Evolutionary conservation across 2,113 vertebrate genomes (phyloP), one percentile per base, ranked within the genome.

Genomic region (Paramisgurnus dabryanus): DNA sequence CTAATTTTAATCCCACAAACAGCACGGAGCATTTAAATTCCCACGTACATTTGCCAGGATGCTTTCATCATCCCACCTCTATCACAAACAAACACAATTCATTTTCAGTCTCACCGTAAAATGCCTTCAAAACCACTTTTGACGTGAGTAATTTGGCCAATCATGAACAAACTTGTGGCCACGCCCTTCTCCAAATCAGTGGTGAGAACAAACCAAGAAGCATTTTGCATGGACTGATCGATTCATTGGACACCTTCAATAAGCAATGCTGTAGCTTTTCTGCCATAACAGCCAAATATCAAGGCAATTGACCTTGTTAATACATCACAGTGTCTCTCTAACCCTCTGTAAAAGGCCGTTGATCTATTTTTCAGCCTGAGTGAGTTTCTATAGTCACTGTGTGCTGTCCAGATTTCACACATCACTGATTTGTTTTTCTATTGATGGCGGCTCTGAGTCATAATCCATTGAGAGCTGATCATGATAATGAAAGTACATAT

Each of bases 31-130:
- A 6, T 83, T 86, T 82, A 73, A 82, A 66, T 80, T 79, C 71
- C 79, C 79, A 83, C 85, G 80, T 58, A 55, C 39, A 63, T 79
- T 82, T 61, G 70, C 47, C 73, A 71, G 65, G 67, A 78, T 45
- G 68, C 72, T 78, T 80, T 78, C 68, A 85, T 66, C 60, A 70
- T 57, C 49, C 75, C 64, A 82, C 80, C 27, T 34, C 27, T 34
- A 70, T 82, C 75, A 70, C 65, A 43, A 61, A 49, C 27, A 34
- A 72, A 74, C 45, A 10, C 76, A 60, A 39, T 65, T 17, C 75
- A 50, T 65, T 77, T 85, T 84, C 78, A 67, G 84, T 72, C 84
- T 74, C 67, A 82, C 68, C 66, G 69, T 85, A 68, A 81, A 65
- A 83, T 79, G 71, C 71, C 76, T 83, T 78, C 69, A 81, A 65